A percentile compares a stretch with the other conserved stretches of the same genome.
Evolutionary conservation across 2,888 invertebrate species (phyloP).

Genomic region (Drosophila lacicola): DNA sequence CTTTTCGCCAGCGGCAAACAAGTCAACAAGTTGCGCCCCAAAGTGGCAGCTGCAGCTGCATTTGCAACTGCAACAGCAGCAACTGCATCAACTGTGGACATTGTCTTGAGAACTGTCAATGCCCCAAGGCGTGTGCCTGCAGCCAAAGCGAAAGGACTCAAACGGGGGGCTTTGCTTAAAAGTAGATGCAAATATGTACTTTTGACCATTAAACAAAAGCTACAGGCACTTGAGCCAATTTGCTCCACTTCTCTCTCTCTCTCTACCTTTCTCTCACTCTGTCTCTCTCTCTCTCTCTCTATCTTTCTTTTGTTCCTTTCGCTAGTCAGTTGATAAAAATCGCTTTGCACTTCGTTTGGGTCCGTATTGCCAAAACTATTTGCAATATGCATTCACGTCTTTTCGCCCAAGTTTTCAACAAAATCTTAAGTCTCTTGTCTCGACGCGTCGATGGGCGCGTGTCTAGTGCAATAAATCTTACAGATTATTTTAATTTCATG

Average conservation of each 20-base stretch:
- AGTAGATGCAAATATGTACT: slow-evolving; percentile 64
- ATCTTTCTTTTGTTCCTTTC: not conserved
- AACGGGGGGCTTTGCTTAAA: slow-evolving; percentile 7
- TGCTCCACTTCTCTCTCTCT: slow-evolving; percentile 10
- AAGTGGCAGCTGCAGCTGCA: slow-evolving; percentile 70
- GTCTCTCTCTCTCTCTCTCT: too few relatives aligned
- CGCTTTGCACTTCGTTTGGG: too few relatives aligned
- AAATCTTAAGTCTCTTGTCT: slow-evolving; percentile 8
- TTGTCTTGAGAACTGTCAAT: slow-evolving; percentile 51
- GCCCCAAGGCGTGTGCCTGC: slow-evolving; percentile 19
- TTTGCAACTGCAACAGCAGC: slow-evolving; percentile 32
- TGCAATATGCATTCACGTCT: slow-evolving; percentile 5
- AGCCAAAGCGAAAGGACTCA: slow-evolving; percentile 1
- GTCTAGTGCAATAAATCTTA: slow-evolving; percentile 68
- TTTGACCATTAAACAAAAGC: slow-evolving; percentile 55
- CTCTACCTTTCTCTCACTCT: too few relatives aligned
- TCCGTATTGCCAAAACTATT: not conserved
- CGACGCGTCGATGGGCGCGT: slow-evolving; percentile 31
- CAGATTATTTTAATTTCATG: slow-evolving; percentile 80
- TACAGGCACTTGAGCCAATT: slow-evolving; percentile 57
- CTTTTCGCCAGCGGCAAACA: slow-evolving; percentile 42
- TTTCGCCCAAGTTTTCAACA: slow-evolving; percentile 1
- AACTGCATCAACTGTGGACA: slow-evolving; percentile 34
- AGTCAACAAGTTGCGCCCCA: slow-evolving; percentile 71
- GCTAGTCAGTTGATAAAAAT: not conserved